A percentile compares a stretch with the other conserved stretches of the same genome.
phyloP scores from a whole-genome alignment of 2,113 vertebrate genomes.

The Crotalus tigris region DNA sequence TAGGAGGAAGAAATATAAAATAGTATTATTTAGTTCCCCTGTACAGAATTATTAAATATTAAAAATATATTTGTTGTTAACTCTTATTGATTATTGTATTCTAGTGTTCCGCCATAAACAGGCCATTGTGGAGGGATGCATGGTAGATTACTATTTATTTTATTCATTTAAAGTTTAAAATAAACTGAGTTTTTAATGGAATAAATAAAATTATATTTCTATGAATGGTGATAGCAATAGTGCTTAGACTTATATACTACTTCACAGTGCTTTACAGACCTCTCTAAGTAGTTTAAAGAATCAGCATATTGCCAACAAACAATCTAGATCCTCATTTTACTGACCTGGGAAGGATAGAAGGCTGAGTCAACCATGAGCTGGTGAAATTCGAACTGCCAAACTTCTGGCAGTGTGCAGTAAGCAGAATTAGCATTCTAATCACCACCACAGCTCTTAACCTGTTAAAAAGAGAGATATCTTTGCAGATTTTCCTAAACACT shows the following conservation, averaged over 20 bases:
- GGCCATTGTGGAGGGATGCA: background rate
- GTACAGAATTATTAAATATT: background rate
- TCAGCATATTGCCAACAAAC: too few species aligned
- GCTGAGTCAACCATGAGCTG: too few species aligned
- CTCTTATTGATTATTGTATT: background rate
- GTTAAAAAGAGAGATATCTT: background rate
- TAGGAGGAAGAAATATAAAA: background rate
- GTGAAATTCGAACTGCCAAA: too few species aligned
- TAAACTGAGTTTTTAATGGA: background rate
- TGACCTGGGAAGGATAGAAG: too few species aligned
- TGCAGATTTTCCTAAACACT: background rate
- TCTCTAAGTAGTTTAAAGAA: too few species aligned
- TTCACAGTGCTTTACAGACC: too few species aligned
- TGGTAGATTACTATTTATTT: background rate
- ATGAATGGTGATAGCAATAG: background rate
- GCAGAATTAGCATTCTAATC: too few species aligned
- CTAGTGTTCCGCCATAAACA: background rate
- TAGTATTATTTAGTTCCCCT: accelerated
- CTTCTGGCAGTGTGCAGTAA: too few species aligned
- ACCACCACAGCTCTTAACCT: background rate
- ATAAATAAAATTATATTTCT: background rate
- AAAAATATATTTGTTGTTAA: background rate
- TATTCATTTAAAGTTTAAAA: background rate
- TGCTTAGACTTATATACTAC: too few species aligned
- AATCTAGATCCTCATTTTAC: too few species aligned